Conservation (phyloP, 2,888 invertebrate species). For the Dione vanillae region DNA sequence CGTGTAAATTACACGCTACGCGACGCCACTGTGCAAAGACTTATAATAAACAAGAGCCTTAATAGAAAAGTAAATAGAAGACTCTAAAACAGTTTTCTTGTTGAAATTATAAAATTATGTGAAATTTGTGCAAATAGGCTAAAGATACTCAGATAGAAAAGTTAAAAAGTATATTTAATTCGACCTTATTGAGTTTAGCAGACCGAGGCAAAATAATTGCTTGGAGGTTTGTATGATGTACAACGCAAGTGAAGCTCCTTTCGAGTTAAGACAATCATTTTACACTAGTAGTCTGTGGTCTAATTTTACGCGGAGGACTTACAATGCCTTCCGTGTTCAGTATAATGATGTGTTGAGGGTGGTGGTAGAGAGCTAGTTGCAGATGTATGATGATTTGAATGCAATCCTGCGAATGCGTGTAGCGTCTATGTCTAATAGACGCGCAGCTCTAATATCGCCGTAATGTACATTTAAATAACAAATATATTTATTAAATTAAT, state of each 20-base stretch:
- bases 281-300: neutral
- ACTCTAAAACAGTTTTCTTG: neutral
- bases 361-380: too few relatives aligned
- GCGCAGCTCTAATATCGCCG: neutral
- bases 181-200: neutral
- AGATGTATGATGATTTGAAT: too few relatives aligned
- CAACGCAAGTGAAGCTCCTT: neutral
- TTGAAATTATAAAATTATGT: neutral
- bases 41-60: constrained; percentile 29
- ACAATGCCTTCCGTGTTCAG: neutral
- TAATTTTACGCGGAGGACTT: neutral
- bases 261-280: neutral
- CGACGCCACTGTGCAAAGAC: constrained; percentile 31
- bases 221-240: neutral
- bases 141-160: too few relatives aligned
- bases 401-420: too few relatives aligned
- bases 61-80: constrained; percentile 10
- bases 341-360: neutral
- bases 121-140: neutral
- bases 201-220: neutral
- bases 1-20: constrained; percentile 33
- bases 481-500: too few relatives aligned
- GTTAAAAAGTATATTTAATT: too few relatives aligned
- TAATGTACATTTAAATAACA: too few relatives aligned
- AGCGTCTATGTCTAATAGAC: neutral